These are phyloP conservation scores for Delia radicum DNA, from an alignment of 1,140 invertebrate genomes.

Conservation along the genomic window DNA sequence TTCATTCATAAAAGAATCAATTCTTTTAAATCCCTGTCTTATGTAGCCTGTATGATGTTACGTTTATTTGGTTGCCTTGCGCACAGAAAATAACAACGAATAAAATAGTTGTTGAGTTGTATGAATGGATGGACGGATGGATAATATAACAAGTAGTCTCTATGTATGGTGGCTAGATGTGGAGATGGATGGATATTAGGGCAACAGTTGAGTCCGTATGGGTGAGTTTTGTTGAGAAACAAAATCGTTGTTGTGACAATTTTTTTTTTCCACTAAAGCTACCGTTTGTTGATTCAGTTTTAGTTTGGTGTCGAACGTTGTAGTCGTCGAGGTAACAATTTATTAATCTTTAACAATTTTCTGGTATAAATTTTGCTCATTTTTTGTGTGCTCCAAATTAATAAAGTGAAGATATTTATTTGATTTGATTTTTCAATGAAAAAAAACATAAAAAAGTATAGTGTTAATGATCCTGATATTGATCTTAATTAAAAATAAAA, in stretches of 20 bases:
- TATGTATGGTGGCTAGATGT: not conserved
- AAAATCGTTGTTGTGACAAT: conserved; percentile 18
- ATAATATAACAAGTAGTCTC: not conserved
- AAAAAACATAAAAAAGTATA: no score
- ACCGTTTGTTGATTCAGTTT: conserved; percentile 24
- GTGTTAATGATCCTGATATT: not conserved
- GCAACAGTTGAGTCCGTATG: conserved; percentile 5
- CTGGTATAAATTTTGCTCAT: not conserved
- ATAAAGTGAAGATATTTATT: not conserved
- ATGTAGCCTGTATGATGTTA: not conserved
- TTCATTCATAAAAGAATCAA: no score
- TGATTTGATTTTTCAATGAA: not conserved
- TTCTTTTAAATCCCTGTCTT: no score
- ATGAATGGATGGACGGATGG: conserved; percentile 19
- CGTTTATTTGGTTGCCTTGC: conserved; percentile 12
- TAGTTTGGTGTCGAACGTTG: conserved; percentile 18
- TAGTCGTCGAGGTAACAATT: conserved; percentile 20
- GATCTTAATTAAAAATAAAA: not conserved
- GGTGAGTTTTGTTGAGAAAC: conserved; percentile 3
- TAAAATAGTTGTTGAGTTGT: conserved; percentile 7
- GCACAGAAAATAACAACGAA: conserved; percentile 9
- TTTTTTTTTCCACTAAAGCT: conserved; percentile 10
- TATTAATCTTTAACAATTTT: not conserved
- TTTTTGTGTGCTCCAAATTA: not conserved
- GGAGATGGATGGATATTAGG: conserved; percentile 5